Conservation (phyloP, 2,888 invertebrate genomes). For the Dasysyrphus tricinctus region DNA sequence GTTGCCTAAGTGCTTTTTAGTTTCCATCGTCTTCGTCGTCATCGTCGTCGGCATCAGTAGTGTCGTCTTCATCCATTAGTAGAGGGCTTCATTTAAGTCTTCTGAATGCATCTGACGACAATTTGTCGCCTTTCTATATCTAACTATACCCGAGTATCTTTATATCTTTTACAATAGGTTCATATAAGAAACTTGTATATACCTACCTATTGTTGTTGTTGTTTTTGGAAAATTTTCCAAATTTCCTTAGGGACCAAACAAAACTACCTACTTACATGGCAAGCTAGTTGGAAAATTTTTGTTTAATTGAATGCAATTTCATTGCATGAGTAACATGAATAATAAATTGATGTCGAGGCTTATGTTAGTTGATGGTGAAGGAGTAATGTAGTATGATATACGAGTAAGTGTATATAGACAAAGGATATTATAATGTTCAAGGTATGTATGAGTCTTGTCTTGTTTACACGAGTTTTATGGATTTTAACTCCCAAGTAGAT, state of each 20-base stretch:
- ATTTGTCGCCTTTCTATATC: slow-evolving; percentile 58
- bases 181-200: background rate
- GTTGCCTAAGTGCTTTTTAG: slow-evolving; percentile 74
- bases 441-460: background rate
- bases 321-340: slow-evolving; percentile 60
- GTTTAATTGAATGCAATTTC: slow-evolving; percentile 72
- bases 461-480: background rate
- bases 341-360: slow-evolving; percentile 62
- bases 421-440: background rate
- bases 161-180: background rate
- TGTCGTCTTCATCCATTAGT: slow-evolving; percentile 66
- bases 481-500: background rate
- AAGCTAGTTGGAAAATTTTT: slow-evolving; percentile 50
- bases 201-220: background rate
- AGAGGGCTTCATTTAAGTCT: slow-evolving; percentile 62
- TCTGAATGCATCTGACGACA: slow-evolving; percentile 68
- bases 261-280: slow-evolving; percentile 46
- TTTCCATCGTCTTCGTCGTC: slow-evolving; percentile 37
- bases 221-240: slow-evolving; percentile 36
- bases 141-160: background rate
- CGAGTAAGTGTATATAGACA: background rate
- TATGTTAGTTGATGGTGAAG: slow-evolving; percentile 10
- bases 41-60: background rate
- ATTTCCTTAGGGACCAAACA: slow-evolving; percentile 38
- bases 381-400: background rate